Conservation (phyloP, 2,797 vertebrate genomes). For the Anguilla anguilla region DNA sequence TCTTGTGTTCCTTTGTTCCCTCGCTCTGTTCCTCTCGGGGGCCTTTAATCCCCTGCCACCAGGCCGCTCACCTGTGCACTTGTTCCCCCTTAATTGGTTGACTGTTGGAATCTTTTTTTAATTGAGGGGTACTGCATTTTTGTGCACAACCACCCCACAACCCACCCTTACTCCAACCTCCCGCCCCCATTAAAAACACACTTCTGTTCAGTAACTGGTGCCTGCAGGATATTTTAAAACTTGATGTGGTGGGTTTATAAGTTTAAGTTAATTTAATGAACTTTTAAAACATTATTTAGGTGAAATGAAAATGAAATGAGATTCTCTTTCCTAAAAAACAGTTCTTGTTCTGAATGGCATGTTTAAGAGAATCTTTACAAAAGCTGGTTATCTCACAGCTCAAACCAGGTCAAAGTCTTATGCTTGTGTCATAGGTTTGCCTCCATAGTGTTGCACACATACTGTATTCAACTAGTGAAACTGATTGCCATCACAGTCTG, state of each 20-base stretch:
- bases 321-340: neutral
- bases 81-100: conserved; percentile 37
- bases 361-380: no score
- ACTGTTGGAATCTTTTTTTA: conserved; percentile 38
- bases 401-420: no score
- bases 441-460: neutral
- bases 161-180: neutral
- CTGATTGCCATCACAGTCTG: no score
- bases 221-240: neutral
- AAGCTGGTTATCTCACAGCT: no score
- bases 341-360: no score
- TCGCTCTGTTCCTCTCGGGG: conserved; percentile 13
- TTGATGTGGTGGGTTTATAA: neutral
- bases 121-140: conserved; percentile 21
- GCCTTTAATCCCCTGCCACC: conserved; percentile 15
- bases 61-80: conserved; percentile 43
- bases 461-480: neutral
- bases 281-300: neutral
- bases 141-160: neutral
- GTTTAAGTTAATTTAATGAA: neutral
- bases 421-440: neutral
- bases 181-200: neutral
- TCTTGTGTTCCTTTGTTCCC: conserved; percentile 43
- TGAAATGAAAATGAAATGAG: neutral
- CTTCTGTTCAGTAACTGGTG: neutral